Evolutionary conservation across 2,113 vertebrate genomes (phyloP), one percentile per base, ranked within the genome.

Genomic region (Nanger granti): DNA sequence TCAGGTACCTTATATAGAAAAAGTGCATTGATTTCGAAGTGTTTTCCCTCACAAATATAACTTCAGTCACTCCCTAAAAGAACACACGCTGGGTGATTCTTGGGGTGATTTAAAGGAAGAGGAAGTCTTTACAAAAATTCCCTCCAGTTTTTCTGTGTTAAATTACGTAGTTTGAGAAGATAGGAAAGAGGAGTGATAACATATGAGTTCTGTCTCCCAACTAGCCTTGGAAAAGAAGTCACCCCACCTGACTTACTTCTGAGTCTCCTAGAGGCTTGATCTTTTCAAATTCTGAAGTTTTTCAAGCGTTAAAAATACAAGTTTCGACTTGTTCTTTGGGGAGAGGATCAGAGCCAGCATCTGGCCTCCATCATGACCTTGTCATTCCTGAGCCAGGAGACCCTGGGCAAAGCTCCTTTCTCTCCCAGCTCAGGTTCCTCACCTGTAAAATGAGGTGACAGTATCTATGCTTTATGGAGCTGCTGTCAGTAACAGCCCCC

Each of bases 241-340:
- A 83, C 64, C 22, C 31, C 0, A 15, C 29, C 64, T 69, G 83
- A 15, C 41, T 94, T 89, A 62, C 89, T 95, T 89, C 76, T 86
- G 4, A 3, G 31, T 89, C 79, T 86, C 84, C 8, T 9, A 29
- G 57, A 84, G 54, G 9, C 57, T 87, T 29, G 15, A 57, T 52
- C 62, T 84, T 88, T 87, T 69, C 47, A 88, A 69, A 85, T 62
- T 37, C 47, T 94, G 37, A 64, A 95, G 47, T 12, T 83, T 89
- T 83, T 59, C 31, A 37, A 34, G 41, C 14, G 26, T 47, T 92
- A 83, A 62, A 92, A 89, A 92, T 37, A 13, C 84, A 82, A 44
- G 88, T 97, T 89, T 95, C 59, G 37, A 24, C 37, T 18, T 76
- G 55, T 41, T 96, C 84, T 92, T n/a, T 15, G 41, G 82, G 55